Evolutionary conservation across 2,797 vertebrate species (phyloP), one percentile per base, ranked within the genome.

Genomic region (Carcharodon carcharias): DNA sequence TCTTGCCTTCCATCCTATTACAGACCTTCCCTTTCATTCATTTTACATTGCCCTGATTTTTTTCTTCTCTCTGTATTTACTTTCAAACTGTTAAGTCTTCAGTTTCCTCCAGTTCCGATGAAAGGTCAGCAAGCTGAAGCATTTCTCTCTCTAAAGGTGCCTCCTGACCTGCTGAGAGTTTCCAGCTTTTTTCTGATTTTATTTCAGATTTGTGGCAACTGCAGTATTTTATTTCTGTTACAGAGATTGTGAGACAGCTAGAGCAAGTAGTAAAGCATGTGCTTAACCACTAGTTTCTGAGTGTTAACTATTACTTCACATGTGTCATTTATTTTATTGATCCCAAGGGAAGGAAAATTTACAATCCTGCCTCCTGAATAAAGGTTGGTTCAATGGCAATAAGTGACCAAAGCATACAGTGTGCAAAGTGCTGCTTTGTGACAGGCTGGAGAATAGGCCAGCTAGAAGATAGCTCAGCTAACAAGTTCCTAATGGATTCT

Each of bases 301-400:
- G 7, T 56, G 26, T 95, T 73, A 73, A 95, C 93, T 28, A 11
- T 50, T 95, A 54, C 67, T 71, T 95, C 58, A 92, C 35, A 63
- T 5, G 11, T 54, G 23, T 23, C 94, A 73, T 31, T 95, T 54
- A 73, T 69, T 69, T 69, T 69, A 69, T 73, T 95, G 94, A 95
- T 73, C 65, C 45, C 93, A 50, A 2, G 93, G 93, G 93, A 54
- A 71, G 50, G 40, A 26, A 35, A 95, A 71, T 73, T 95, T 50
- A 31, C 50, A 95, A 69, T 73, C 12, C 94, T 73, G 94, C 40
- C 67, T 73, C 65, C 65, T 71, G 94, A 95, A 95, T 73, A 14
- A 94, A 95, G 92, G n/a, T 26, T 50, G 23, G 63, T 50, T 95
- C 65, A 65, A 45, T 67, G n/a, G 91, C 35, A 12, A 40, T 94